Conservation (phyloP, 1,140 invertebrate species). For the Temnothorax nylanderi region DNA sequence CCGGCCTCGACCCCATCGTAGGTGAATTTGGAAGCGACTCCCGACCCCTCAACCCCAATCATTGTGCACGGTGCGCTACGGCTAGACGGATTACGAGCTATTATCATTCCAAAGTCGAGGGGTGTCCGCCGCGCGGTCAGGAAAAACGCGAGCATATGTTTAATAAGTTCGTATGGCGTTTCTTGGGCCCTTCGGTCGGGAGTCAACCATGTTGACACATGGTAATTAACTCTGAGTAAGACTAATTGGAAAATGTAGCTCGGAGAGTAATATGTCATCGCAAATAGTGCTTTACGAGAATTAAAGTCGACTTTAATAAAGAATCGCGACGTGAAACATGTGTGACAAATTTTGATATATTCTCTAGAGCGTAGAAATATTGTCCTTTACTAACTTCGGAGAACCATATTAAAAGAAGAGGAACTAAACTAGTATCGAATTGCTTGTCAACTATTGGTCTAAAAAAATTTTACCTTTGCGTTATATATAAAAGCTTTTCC, state of each 20-base stretch:
- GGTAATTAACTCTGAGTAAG: constrained; percentile 71
- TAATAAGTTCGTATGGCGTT: constrained; percentile 79
- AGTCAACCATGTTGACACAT: constrained; percentile 72
- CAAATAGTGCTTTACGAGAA: constrained; percentile 9
- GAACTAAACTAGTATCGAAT: neutral
- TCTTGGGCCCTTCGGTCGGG: constrained; percentile 30
- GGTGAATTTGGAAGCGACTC: constrained; percentile 76
- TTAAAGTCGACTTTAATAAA: neutral
- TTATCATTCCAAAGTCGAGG: constrained; percentile 83
- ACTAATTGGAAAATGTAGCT: constrained; percentile 66
- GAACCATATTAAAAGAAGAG: neutral
- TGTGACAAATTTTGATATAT: neutral
- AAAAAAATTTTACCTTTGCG: neutral
- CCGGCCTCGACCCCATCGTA: constrained; percentile 74
- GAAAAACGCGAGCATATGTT: constrained; percentile 81
- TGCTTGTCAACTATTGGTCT: neutral
- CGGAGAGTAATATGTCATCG: constrained; percentile 31
- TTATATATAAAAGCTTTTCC: neutral
- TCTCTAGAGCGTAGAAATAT: neutral
- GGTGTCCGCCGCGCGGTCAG: constrained; percentile 68
- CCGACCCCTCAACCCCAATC: constrained; percentile 68
- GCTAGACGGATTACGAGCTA: constrained; percentile 83
- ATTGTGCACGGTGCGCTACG: constrained; percentile 65
- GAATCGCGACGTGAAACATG: neutral
- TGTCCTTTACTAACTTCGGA: neutral